Evolutionary conservation across 1,140 invertebrate species (phyloP).

Genomic region (Zaprionus nigranus): DNA sequence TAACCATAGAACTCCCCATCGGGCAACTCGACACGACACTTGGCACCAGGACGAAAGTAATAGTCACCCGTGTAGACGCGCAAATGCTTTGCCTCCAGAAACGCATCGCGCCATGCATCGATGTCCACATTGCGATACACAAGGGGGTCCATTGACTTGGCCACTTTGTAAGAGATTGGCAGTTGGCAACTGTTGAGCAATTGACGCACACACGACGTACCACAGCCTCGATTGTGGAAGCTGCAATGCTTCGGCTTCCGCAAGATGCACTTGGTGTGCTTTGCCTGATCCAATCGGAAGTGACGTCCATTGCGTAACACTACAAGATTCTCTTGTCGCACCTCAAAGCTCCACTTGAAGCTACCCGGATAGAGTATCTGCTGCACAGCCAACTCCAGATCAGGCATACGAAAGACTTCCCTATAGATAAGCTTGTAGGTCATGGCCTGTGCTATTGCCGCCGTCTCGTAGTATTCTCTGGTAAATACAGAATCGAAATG

Average conservation of each 20-base stretch:
- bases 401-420: slow-evolving; percentile 89
- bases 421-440: slow-evolving; percentile 92
- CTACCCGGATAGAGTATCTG: slow-evolving; percentile 89
- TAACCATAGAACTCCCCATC: slow-evolving; percentile 86
- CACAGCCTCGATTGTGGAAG: slow-evolving; percentile 62
- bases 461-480: slow-evolving; percentile 88
- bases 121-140: slow-evolving; percentile 95
- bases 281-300: slow-evolving; percentile 80
- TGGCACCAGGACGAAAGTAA: slow-evolving; percentile 88
- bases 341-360: slow-evolving; percentile 53
- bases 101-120: slow-evolving; percentile 92
- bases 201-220: slow-evolving; percentile 60
- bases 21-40: slow-evolving; percentile 88
- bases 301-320: slow-evolving; percentile 83
- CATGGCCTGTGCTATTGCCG: slow-evolving; percentile 93
- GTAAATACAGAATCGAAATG: slow-evolving; percentile 93
- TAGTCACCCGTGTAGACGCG: slow-evolving; percentile 84
- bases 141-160: slow-evolving; percentile 92
- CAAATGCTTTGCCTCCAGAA: slow-evolving; percentile 85
- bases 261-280: slow-evolving; percentile 71
- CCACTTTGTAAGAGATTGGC: slow-evolving; percentile 95
- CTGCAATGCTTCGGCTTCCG: slow-evolving; percentile 75
- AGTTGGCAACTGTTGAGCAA: slow-evolving; percentile 85
- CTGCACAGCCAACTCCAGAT: slow-evolving; percentile 89
- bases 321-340: slow-evolving; percentile 78